Evolutionary conservation across 2,888 invertebrate genomes (phyloP), one percentile per base, ranked within the genome.

Genomic region (Drosophila subsilvestris): DNA sequence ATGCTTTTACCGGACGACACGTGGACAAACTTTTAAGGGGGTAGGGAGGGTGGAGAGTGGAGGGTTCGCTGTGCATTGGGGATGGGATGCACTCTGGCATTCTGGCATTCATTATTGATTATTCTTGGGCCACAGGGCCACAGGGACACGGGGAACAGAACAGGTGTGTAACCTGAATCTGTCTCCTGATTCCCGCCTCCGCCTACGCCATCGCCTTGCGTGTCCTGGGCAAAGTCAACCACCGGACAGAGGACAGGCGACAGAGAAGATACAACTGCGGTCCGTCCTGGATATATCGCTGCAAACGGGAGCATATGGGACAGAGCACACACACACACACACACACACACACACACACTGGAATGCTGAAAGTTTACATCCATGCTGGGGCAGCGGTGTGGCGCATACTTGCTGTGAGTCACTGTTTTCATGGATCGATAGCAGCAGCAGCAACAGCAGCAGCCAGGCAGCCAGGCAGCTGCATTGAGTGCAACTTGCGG

Each of bases 401-500:
- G 22, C 32, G 32, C 32, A 32, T 32, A 32, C 66, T 65, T 66
- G 18, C n/a, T 29, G 53, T 49, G 73, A 73, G 48, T 72, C 73
- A 71, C 53, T 22, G 48, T 18, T 44, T 44, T 20, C 50, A 20
- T 32, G 27, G 75, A 87, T 83, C 83, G 88, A 83, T 87, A 82
- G 79, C 81, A 74, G 80, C 80, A 79, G 79, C 71, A 77, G 63
- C 70, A 82, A 76, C 81, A 74, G 80, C 80, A 79, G 79, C 71
- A 77, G 63, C 70, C 63, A 71, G 78, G 32, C 79, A 80, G 79
- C 79, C 82, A 71, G 79, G 84, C 84, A 72, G 80, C 84, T 80
- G 76, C 74, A 70, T 42, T 73, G 65, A 79, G 73, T 85, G 82
- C 76, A 61, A 66, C 51, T 75, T 63, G 66, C 61, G 80, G 69